These are phyloP conservation scores for Pleuronectes platessa DNA, from an alignment of 2,113 vertebrate species.

Conservation along the genomic window DNA sequence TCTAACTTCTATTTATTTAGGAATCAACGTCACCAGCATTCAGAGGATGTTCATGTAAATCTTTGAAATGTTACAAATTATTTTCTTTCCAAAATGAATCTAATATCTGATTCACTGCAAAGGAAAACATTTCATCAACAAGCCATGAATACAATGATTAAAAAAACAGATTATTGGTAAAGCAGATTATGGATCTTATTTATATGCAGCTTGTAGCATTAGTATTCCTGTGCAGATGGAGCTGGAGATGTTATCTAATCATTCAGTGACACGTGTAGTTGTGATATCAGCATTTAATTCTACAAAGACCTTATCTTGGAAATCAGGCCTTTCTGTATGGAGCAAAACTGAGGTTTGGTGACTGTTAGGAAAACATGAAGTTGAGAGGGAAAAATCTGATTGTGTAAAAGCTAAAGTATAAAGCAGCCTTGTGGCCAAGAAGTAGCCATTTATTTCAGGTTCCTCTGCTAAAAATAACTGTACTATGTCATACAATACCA, in stretches of 20 bases:
- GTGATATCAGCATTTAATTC: conserved; percentile 45
- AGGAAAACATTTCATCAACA: conserved; percentile 24
- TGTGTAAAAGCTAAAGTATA: neutral
- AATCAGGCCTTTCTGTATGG: conserved; percentile 14
- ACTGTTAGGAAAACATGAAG: conserved; percentile 9
- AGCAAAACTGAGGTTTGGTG: conserved; percentile 3
- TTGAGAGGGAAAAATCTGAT: neutral
- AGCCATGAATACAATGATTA: conserved; percentile 33
- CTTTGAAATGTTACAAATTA: neutral
- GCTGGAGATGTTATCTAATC: conserved; percentile 38
- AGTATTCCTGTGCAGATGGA: conserved; percentile 33
- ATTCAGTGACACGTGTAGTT: conserved; percentile 28
- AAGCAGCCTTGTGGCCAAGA: conserved; percentile 5
- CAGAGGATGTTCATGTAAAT: neutral
- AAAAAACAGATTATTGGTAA: conserved; percentile 48
- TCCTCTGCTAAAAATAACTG: neutral
- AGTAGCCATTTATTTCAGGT: neutral
- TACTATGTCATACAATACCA: neutral
- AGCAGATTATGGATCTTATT: conserved; percentile 21
- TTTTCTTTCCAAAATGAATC: neutral
- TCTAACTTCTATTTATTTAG: neutral
- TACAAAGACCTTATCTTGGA: conserved; percentile 20
- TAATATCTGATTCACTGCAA: neutral
- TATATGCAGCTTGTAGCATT: conserved; percentile 19
- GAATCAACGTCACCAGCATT: neutral